phyloP scores from a whole-genome alignment of 2,113 vertebrate genomes.

The Willisornis vidua region DNA sequence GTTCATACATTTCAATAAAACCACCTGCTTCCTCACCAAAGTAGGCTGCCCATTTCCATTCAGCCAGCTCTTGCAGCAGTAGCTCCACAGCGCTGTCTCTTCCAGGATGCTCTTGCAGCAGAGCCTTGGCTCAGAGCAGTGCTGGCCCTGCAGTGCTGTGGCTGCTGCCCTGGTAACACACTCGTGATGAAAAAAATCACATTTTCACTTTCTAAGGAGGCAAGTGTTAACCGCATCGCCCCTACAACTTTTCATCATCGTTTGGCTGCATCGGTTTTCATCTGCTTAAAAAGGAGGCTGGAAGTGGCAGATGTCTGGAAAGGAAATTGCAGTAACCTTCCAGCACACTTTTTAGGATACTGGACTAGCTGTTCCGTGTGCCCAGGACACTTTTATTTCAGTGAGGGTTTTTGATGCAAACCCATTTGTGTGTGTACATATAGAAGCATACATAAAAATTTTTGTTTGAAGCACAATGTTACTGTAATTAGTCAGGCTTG shows the following conservation, averaged over 20 bases:
- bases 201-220: not conserved
- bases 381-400: not conserved
- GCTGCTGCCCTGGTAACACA: not conserved
- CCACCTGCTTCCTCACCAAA: slow-evolving; percentile 8
- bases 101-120: not conserved
- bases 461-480: not conserved
- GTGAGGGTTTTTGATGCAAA: not conserved
- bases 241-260: not conserved
- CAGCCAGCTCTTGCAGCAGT: not conserved
- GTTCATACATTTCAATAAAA: slow-evolving; percentile 3
- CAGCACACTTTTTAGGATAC: not conserved
- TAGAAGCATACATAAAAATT: not conserved
- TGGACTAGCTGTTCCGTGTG: not conserved
- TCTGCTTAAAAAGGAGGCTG: not conserved
- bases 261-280: not conserved
- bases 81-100: not conserved
- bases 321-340: not conserved
- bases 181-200: not conserved
- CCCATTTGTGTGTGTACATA: not conserved
- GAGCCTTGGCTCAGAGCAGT: not conserved
- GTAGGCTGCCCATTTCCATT: not conserved
- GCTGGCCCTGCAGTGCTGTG: not conserved
- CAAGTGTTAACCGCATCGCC: not conserved
- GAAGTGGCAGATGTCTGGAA: slow-evolving; percentile 35
- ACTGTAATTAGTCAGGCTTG: not conserved